Evolutionary conservation across 2,797 vertebrate genomes (phyloP).

Genomic region (Miopithecus talapoin): DNA sequence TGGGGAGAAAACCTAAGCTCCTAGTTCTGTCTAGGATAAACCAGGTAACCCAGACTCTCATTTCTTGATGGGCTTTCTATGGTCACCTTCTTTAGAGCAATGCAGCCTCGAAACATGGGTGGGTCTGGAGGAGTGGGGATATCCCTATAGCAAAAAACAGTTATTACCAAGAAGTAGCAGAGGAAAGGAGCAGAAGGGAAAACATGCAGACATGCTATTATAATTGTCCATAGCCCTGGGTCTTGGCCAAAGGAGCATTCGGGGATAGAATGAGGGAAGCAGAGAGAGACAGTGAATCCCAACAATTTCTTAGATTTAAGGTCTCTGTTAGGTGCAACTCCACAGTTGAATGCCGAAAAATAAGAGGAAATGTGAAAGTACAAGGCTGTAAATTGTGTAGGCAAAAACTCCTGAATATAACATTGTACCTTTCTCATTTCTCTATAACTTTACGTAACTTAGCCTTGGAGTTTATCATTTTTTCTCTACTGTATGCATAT

Average conservation of each 20-base stretch:
- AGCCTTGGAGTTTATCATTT: not conserved
- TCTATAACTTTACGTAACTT: not conserved
- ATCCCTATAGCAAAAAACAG: not conserved
- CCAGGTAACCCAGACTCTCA: too few relatives aligned
- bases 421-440: not conserved
- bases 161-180: not conserved
- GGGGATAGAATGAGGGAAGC: accelerated
- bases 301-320: not conserved
- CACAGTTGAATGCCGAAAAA: not conserved
- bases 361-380: not conserved
- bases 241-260: accelerated
- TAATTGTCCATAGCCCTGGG: not conserved
- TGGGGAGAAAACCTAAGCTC: not conserved
- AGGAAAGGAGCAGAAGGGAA: not conserved
- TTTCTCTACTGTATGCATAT: not conserved
- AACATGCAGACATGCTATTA: accelerated
- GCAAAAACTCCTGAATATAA: not conserved
- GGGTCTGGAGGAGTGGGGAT: not conserved
- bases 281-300: accelerated
- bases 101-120: too few relatives aligned
- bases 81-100: not conserved
- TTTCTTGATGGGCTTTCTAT: accelerated
- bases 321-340: too few relatives aligned
- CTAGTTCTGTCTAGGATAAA: not conserved
- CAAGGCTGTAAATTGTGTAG: accelerated